phyloP scores from a whole-genome alignment of 2,888 invertebrate genomes.

The Zonitis immaculata region DNA sequence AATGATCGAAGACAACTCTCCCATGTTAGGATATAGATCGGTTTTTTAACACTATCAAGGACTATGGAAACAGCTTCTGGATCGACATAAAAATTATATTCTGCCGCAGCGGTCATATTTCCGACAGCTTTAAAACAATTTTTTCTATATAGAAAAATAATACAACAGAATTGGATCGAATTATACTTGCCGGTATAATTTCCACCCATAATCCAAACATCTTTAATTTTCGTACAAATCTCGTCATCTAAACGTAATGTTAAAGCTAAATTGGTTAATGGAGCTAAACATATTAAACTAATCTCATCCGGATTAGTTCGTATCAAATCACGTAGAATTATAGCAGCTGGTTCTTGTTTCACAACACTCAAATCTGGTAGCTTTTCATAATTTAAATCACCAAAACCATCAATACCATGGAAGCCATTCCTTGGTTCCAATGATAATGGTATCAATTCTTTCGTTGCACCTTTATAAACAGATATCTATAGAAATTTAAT shows the following conservation, averaged over 20 bases:
- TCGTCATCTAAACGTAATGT: slow-evolving; percentile 64
- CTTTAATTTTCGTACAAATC: slow-evolving; percentile 60
- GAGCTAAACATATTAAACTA: slow-evolving; percentile 63
- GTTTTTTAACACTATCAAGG: slow-evolving; percentile 55
- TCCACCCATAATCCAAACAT: slow-evolving; percentile 75
- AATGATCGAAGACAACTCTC: slow-evolving; percentile 50
- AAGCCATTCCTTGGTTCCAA: slow-evolving; percentile 46
- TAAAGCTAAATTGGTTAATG: slow-evolving; percentile 76
- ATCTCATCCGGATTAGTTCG: slow-evolving; percentile 55
- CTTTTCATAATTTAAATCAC: slow-evolving; percentile 54
- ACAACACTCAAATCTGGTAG: slow-evolving; percentile 37
- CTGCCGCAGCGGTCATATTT: slow-evolving; percentile 59
- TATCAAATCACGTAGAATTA: slow-evolving; percentile 57
- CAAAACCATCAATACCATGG: slow-evolving; percentile 68
- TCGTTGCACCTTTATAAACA: slow-evolving; percentile 60
- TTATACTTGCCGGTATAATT: slow-evolving; percentile 71
- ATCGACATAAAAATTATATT: slow-evolving; percentile 73
- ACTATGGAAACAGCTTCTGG: slow-evolving; percentile 73
- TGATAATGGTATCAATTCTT: slow-evolving; percentile 50
- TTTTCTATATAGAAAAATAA: too few relatives aligned
- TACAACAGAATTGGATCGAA: too few relatives aligned
- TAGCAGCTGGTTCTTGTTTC: slow-evolving; percentile 49
- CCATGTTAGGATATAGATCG: slow-evolving; percentile 65
- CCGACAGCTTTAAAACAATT: too few relatives aligned
- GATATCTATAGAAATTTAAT: too few relatives aligned